These are phyloP conservation scores for Atta cephalotes DNA, from an alignment of 1,140 invertebrate genomes.

Conservation along the genomic window DNA sequence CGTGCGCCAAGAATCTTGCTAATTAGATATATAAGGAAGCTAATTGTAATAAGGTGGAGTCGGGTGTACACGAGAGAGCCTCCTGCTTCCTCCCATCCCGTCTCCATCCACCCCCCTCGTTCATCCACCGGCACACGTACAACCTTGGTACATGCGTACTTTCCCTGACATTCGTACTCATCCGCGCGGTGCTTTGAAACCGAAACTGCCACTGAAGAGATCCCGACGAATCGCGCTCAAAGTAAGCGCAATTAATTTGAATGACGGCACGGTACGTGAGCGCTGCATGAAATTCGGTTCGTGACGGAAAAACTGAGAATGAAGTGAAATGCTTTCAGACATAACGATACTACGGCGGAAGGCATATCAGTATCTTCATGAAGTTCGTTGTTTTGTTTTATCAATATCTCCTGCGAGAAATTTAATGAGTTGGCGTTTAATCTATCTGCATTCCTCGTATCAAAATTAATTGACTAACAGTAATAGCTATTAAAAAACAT, in stretches of 20 bases:
- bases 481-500: neutral
- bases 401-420: conserved; percentile 14
- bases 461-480: conserved; percentile 24
- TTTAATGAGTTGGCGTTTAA: conserved; percentile 18
- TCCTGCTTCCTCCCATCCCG: conserved; percentile 17
- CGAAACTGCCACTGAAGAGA: conserved; percentile 54
- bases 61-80: conserved; percentile 78
- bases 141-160: conserved; percentile 55
- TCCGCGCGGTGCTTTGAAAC: conserved; percentile 31
- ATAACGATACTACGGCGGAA: conserved; percentile 26
- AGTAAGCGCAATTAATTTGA: conserved; percentile 62
- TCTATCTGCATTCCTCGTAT: neutral
- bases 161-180: conserved; percentile 52
- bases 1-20: conserved; percentile 82
- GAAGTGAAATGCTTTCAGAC: conserved; percentile 43
- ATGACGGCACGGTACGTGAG: conserved; percentile 44
- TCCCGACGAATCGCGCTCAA: conserved; percentile 41
- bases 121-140: conserved; percentile 58
- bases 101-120: conserved; percentile 29
- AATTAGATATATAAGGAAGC: conserved; percentile 84
- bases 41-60: conserved; percentile 84
- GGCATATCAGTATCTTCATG: conserved; percentile 24
- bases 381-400: conserved; percentile 3
- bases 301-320: conserved; percentile 53
- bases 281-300: conserved; percentile 46